These are phyloP conservation scores for Tineola bisselliella DNA, from an alignment of 2,888 invertebrate genomes.

Conservation along the genomic window DNA sequence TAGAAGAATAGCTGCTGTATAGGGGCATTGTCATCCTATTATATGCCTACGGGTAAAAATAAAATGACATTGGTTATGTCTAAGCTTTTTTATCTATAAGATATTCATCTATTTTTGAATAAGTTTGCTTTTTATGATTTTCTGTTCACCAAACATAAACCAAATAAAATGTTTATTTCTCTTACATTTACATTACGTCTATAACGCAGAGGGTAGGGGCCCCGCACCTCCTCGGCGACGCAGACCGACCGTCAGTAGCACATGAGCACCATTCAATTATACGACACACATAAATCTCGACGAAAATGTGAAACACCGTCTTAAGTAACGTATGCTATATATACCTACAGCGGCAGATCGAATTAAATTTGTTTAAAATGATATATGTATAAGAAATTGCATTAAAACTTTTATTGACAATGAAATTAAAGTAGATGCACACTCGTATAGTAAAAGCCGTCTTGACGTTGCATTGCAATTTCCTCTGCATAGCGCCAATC, in stretches of 20 bases:
- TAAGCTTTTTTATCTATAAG: no score
- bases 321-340: neutral
- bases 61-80: no score
- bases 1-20: no score
- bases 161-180: neutral
- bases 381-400: no score
- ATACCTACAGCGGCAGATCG: no score
- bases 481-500: neutral
- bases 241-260: neutral
- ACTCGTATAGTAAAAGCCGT: neutral
- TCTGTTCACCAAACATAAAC: no score
- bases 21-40: no score
- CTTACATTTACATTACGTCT: neutral
- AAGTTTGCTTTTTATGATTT: no score
- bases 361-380: neutral
- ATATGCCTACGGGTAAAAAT: no score
- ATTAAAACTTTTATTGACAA: no score
- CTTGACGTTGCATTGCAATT: constrained; percentile 2
- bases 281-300: constrained; percentile 12
- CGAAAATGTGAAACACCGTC: constrained; percentile 3
- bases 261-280: constrained; percentile 10
- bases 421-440: no score
- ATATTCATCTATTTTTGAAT: no score
- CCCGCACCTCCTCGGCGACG: constrained; percentile 4
- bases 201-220: neutral